Evolutionary conservation across 2,888 invertebrate genomes (phyloP).

Genomic region (Colletes collaris): DNA sequence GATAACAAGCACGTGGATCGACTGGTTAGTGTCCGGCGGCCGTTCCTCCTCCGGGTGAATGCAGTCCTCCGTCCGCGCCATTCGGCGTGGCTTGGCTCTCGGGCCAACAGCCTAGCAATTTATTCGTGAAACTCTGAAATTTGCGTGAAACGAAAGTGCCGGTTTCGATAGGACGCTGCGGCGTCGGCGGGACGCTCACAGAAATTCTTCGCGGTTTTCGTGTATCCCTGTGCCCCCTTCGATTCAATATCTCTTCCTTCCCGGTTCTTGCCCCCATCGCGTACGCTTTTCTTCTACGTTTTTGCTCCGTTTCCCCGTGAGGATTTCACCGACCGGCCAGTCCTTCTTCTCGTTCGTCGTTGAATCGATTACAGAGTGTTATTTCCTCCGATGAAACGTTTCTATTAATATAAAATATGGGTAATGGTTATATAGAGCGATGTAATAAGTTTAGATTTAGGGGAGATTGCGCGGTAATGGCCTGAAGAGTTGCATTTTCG

Average conservation of each 20-base stretch:
- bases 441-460: no score
- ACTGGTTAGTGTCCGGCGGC: constrained; percentile 47
- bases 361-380: no score
- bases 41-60: constrained; percentile 47
- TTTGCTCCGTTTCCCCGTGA: no score
- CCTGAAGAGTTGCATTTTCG: no score
- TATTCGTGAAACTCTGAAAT: constrained; percentile 74
- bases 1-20: constrained; percentile 70
- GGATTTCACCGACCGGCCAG: no score
- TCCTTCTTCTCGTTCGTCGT: no score
- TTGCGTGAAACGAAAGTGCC: constrained; percentile 74
- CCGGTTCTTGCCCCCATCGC: no score
- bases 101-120: constrained; percentile 67
- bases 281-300: no score
- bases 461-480: no score
- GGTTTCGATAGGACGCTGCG: constrained; percentile 60
- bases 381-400: no score
- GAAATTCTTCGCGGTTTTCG: constrained; percentile 27
- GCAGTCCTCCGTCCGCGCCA: constrained; percentile 15
- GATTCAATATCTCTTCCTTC: constrained; percentile 20
- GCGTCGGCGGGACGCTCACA: constrained; percentile 8
- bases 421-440: no score
- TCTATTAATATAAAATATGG: no score
- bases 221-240: background rate
- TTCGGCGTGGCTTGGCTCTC: constrained; percentile 16